Conservation (phyloP, 2,797 vertebrate genomes). For the Tachyglossus aculeatus region DNA sequence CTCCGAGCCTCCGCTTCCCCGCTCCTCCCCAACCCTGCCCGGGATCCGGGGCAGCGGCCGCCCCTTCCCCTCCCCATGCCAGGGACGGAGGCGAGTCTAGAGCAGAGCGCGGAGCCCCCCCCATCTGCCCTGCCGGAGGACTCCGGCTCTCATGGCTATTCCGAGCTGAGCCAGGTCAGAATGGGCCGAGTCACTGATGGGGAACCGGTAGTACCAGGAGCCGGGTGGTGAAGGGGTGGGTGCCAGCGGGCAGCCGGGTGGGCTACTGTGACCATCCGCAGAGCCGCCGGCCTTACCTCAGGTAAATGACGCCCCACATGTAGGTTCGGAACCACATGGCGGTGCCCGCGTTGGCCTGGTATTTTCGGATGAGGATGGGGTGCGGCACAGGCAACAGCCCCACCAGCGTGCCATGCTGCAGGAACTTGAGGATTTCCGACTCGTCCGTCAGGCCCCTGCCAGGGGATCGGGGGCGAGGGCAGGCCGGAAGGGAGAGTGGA, state of each 20-base stretch:
- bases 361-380: slow-evolving; percentile 98
- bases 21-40: background rate
- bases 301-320: slow-evolving; percentile 98
- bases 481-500: background rate
- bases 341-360: slow-evolving; percentile 96
- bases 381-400: slow-evolving; percentile 96
- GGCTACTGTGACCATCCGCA: no score
- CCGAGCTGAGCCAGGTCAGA: no score
- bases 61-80: background rate
- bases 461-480: background rate
- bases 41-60: background rate
- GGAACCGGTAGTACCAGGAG: no score
- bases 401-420: slow-evolving; percentile 96
- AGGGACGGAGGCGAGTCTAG: no score
- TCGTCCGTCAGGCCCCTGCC: slow-evolving; percentile 95
- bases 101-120: no score
- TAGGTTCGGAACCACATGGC: slow-evolving; percentile 99
- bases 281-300: slow-evolving; percentile 93
- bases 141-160: no score
- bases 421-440: slow-evolving; percentile 95
- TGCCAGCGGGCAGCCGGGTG: no score
- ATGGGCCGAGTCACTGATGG: no score
- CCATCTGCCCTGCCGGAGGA: no score
- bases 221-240: no score
- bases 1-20: background rate